Evolutionary conservation across 1,140 invertebrate species (phyloP), one percentile per base, ranked within the genome.

Genomic region (Bursaphelenchus mucronatus): DNA sequence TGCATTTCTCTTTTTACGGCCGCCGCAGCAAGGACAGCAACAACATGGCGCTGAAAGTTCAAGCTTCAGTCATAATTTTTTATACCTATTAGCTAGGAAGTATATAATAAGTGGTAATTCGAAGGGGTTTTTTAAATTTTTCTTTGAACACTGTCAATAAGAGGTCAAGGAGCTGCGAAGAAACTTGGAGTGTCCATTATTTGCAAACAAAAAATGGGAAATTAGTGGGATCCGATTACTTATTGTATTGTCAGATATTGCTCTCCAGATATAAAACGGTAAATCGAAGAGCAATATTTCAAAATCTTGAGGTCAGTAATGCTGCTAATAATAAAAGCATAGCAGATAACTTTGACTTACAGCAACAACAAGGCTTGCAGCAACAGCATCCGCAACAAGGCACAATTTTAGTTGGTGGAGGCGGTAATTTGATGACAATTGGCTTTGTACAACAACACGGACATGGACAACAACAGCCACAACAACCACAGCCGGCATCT

Each of bases 371-470:
- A 13, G 61, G 61, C 30, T 63, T 63, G 61, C 61, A 61, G 7
- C 58, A 45, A 4, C 58, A 64, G n/a, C 62, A 40, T 64, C 61
- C n/a, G n/a, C 30, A 15, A 65, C 61, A 63, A 19, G 61, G 61
- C 11, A 63, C 61, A 19, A 63, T 63, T 9, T 63, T 63, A 1
- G 61, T 63, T 10, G 61, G 61, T 30, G 61, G 61, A 11, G 61
- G 61, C 13, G 61, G 61, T 58, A 63, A 58, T 63, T 63, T 63
- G 30, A 63, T 63, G 61, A 63, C 61, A 30, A 63, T 63, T 13
- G 61, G 61, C 9, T 63, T 63, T 11, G 55, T 64, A 9, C 61
- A 63, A 41, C 61, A 63, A 8, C 61, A 63, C 11, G 61, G 61
- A 8, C 61, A 63, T 11, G 21, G 44, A 65, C 61, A 61, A 65